Conservation (phyloP, 2,113 vertebrate genomes). For the Dipodomys spectabilis region DNA sequence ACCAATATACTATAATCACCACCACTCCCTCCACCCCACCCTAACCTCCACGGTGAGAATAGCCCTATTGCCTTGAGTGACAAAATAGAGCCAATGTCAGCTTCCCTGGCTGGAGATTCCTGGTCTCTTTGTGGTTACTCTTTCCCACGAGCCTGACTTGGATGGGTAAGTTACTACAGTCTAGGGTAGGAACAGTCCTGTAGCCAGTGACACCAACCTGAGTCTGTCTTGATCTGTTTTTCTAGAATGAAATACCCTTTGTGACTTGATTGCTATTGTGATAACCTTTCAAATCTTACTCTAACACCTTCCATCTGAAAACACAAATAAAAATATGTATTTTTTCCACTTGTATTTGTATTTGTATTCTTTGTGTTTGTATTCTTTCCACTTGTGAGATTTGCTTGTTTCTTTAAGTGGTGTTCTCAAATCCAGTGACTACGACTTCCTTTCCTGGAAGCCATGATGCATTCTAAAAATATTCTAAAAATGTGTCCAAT, state of each 20-base stretch:
- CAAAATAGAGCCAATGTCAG: conserved; percentile 56
- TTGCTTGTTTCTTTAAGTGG: conserved; percentile 50
- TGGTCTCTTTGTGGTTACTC: conserved; percentile 59
- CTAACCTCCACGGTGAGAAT: conserved; percentile 60
- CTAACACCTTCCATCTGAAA: background rate
- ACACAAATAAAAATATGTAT: background rate
- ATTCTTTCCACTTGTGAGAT: background rate
- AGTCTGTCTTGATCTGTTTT: background rate
- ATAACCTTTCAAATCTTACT: conserved; percentile 3
- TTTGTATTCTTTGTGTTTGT: no score
- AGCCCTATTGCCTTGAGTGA: conserved; percentile 37
- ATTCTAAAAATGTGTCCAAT: conserved; percentile 24
- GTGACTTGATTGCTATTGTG: conserved; percentile 19
- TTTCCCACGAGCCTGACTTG: conserved; percentile 35
- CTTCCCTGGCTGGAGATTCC: conserved; percentile 40
- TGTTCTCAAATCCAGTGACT: background rate
- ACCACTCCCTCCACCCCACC: conserved; percentile 39
- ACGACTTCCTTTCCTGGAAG: background rate
- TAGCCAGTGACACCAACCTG: background rate
- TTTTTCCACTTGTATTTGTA: no score
- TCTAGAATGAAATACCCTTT: background rate
- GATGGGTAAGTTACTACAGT: conserved; percentile 31
- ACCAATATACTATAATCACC: conserved; percentile 70
- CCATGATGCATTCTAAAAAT: background rate
- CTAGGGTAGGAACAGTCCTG: background rate